Percentiles rank a stretch among this genome's conserved stretches.
phyloP scores from a whole-genome alignment of 2,888 invertebrate species.

The Drosophila formosana region DNA sequence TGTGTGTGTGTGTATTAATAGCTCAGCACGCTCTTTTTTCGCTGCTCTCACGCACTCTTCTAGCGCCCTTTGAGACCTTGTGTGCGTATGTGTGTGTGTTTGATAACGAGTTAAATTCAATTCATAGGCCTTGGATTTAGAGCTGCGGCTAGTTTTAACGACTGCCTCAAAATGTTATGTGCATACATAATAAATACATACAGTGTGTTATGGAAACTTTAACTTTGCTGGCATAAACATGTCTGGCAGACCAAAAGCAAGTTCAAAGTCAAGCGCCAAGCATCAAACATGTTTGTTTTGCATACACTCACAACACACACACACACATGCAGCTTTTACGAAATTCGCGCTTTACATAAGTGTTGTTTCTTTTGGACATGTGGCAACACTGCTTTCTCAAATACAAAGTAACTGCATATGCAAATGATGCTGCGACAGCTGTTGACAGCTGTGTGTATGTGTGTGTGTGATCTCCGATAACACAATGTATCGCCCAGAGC shows the following conservation, averaged over 20 bases:
- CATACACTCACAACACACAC: slow-evolving; percentile 8
- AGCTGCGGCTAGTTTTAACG: slow-evolving; percentile 21
- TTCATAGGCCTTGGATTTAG: slow-evolving; percentile 43
- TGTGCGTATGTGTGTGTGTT: slow-evolving; percentile 19
- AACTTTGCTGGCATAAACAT: slow-evolving; percentile 15
- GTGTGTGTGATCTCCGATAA: slow-evolving; percentile 24
- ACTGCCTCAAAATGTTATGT: slow-evolving; percentile 25
- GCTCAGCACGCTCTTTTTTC: slow-evolving; percentile 17
- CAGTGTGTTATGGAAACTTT: slow-evolving; percentile 35
- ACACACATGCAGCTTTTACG: slow-evolving; percentile 6
- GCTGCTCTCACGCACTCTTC: slow-evolving; percentile 11
- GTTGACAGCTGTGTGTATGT: slow-evolving; percentile 17
- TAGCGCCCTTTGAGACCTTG: slow-evolving; percentile 29
- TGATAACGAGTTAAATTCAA: slow-evolving; percentile 50
- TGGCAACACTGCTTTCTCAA: slow-evolving; percentile 29
- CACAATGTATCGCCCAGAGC: slow-evolving; percentile 15
- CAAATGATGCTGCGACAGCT: slow-evolving; percentile 22
- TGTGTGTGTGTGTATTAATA: slow-evolving; percentile 44
- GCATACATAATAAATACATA: slow-evolving; percentile 14
- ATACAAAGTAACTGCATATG: slow-evolving; percentile 15
- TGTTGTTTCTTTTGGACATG: slow-evolving; percentile 15
- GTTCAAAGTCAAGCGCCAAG: slow-evolving; percentile 65
- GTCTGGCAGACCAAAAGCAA: slow-evolving; percentile 34
- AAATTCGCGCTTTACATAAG: slow-evolving; percentile 37
- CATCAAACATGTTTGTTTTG: slow-evolving; percentile 58